These are phyloP conservation scores for Sarcophaga variegata DNA, from an alignment of 2,888 invertebrate species.

Conservation along the genomic window DNA sequence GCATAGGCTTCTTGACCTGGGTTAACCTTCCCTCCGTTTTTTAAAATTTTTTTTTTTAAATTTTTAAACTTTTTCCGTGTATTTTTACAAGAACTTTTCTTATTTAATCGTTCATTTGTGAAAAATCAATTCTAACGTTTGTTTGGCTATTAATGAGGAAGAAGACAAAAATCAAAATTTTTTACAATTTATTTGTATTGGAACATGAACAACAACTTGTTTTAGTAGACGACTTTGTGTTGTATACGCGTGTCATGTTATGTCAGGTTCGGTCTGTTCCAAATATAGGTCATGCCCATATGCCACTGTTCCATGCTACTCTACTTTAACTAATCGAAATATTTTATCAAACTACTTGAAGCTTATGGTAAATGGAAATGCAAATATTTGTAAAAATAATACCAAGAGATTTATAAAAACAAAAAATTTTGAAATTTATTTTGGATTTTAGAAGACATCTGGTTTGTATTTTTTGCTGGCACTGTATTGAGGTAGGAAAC, in stretches of 20 bases:
- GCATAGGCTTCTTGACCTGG: neutral
- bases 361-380: slow-evolving; percentile 49
- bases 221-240: neutral
- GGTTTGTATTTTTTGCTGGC: slow-evolving; percentile 44
- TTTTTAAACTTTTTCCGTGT: neutral
- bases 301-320: neutral
- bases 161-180: neutral
- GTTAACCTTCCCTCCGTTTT: slow-evolving; percentile 13
- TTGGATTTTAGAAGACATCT: slow-evolving; percentile 22
- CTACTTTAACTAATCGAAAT: neutral
- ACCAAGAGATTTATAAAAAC: slow-evolving; percentile 9
- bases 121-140: neutral
- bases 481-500: neutral
- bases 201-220: slow-evolving; percentile 21
- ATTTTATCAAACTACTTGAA: slow-evolving; percentile 33
- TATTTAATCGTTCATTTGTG: neutral
- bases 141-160: neutral
- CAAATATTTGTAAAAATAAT: slow-evolving; percentile 28
- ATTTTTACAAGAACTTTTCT: neutral
- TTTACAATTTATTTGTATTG: neutral
- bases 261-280: neutral
- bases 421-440: neutral
- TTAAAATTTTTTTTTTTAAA: too few relatives aligned
- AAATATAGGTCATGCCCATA: slow-evolving; percentile 47
- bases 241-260: neutral